Percentiles rank a stretch among this genome's conserved stretches.
These are phyloP conservation scores for Spinus pinus DNA, from an alignment of 2,797 vertebrate genomes.

Conservation along the genomic window DNA sequence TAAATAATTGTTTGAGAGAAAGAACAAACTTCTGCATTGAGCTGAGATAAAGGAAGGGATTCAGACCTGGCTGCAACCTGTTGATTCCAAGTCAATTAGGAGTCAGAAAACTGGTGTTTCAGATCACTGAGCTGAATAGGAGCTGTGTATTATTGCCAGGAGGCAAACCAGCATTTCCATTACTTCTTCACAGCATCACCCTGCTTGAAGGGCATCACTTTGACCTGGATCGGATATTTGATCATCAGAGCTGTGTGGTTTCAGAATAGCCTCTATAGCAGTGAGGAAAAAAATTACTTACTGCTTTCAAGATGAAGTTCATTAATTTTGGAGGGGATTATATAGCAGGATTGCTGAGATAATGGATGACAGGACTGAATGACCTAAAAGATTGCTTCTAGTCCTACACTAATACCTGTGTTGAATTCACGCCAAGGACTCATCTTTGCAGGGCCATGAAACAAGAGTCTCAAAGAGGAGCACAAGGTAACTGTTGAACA, in stretches of 20 bases:
- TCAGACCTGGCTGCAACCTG: neutral
- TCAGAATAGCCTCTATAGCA: neutral
- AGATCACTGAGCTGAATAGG: neutral
- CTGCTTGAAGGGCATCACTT: neutral
- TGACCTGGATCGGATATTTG: neutral
- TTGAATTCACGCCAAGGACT: neutral
- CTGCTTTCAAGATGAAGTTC: slow-evolving; percentile 34
- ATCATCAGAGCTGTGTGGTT: neutral
- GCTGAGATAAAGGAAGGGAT: neutral
- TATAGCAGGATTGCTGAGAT: slow-evolving; percentile 18
- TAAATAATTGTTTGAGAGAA: neutral
- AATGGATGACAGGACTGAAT: slow-evolving; percentile 13
- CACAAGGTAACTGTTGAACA: neutral
- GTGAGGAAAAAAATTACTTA: neutral
- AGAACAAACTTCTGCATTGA: neutral
- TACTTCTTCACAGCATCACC: neutral
- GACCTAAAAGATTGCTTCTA: slow-evolving; percentile 1
- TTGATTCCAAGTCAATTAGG: neutral
- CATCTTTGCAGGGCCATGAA: neutral
- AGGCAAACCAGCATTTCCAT: neutral
- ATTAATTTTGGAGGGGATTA: slow-evolving; percentile 39
- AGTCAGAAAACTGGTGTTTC: neutral
- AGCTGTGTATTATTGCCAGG: neutral
- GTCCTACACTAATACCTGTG: neutral
- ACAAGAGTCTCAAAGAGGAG: neutral